Evolutionary conservation across 2,113 vertebrate species (phyloP).

Genomic region (Puntigrus tetrazona): DNA sequence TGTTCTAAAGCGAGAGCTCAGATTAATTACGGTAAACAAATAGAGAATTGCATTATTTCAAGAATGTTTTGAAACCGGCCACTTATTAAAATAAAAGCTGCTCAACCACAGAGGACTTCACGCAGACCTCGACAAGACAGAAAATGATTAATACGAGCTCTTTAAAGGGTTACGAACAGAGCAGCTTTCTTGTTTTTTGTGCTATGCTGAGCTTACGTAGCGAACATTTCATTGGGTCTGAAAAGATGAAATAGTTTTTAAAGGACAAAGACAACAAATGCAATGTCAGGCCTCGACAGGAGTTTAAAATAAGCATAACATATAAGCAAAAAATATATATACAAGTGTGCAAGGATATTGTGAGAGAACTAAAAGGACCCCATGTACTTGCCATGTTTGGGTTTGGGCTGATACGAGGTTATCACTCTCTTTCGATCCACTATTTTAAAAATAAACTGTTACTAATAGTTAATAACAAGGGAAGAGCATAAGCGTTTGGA

Average conservation of each 20-base stretch:
- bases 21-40: not conserved
- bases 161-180: not conserved
- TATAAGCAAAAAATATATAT: not conserved
- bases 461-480: not conserved
- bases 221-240: not conserved
- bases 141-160: not conserved
- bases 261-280: too few relatives aligned
- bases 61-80: not conserved
- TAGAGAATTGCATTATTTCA: not conserved
- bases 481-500: not conserved
- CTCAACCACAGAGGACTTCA: not conserved
- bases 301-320: not conserved
- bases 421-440: not conserved
- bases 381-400: not conserved
- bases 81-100: not conserved
- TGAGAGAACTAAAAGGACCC: not conserved
- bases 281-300: not conserved
- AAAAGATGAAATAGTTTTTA: too few relatives aligned
- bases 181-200: not conserved
- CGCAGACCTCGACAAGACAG: not conserved
- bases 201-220: not conserved
- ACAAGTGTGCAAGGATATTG: not conserved
- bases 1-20: not conserved
- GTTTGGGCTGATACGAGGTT: not conserved
- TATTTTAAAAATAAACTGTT: not conserved